phyloP scores from a whole-genome alignment of 2,888 invertebrate genomes.

The Pollenia griseotomentosa region DNA sequence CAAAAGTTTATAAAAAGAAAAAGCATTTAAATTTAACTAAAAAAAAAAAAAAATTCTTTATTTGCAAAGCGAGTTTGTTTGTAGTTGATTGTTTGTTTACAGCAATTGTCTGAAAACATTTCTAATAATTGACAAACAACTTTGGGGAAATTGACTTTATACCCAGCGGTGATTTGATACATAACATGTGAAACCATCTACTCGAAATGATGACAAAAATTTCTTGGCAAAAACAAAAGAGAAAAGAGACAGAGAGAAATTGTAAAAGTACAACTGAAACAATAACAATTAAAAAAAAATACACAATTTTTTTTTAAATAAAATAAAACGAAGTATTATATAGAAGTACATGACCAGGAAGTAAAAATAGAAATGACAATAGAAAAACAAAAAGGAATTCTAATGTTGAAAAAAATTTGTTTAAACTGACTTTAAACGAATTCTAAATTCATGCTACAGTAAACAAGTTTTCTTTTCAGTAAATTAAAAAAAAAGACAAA shows the following conservation, averaged over 20 bases:
- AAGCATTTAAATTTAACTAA: slow-evolving; percentile 24
- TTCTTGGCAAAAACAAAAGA: slow-evolving; percentile 33
- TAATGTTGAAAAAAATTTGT: background rate
- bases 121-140: slow-evolving; percentile 64
- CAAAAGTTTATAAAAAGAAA: background rate
- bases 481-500: too few relatives aligned
- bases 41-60: background rate
- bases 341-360: slow-evolving; percentile 29
- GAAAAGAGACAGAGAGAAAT: background rate
- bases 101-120: background rate
- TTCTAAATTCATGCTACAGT: background rate
- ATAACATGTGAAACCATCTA: slow-evolving; percentile 39
- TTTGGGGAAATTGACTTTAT: slow-evolving; percentile 58
- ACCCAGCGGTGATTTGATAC: slow-evolving; percentile 50
- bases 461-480: too few relatives aligned
- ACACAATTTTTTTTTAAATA: background rate
- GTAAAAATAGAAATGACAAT: slow-evolving; percentile 26
- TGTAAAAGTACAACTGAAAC: background rate
- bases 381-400: background rate
- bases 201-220: slow-evolving; percentile 49
- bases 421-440: background rate
- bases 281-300: background rate
- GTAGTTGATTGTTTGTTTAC: background rate
- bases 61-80: background rate
- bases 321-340: background rate